phyloP scores from a whole-genome alignment of 2,113 vertebrate genomes.

The Empidonax traillii region DNA sequence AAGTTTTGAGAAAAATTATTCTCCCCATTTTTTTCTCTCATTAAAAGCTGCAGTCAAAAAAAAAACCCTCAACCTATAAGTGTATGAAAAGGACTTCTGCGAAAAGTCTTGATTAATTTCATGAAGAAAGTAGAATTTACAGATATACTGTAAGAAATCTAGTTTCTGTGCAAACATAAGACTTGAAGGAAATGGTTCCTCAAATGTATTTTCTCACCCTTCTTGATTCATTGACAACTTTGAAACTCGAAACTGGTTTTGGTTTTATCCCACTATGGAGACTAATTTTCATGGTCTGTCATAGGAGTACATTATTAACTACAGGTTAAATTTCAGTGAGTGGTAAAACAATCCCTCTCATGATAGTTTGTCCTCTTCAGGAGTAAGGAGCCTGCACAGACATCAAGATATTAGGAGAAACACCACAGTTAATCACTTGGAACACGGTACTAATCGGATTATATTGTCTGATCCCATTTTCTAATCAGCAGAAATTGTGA shows the following conservation, averaged over 20 bases:
- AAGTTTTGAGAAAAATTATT: neutral
- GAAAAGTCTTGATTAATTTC: neutral
- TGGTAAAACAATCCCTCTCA: neutral
- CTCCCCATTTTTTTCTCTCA: neutral
- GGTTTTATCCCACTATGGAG: neutral
- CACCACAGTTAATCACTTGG: neutral
- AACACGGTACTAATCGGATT: neutral
- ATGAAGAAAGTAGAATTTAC: neutral
- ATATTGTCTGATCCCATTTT: neutral
- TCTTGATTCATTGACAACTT: neutral
- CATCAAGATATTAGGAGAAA: neutral
- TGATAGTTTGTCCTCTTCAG: neutral
- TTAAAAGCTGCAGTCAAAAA: neutral
- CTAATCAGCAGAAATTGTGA: neutral
- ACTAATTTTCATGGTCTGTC: neutral
- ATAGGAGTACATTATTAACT: neutral
- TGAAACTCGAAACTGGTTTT: constrained; percentile 1
- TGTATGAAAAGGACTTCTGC: neutral
- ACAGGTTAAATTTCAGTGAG: constrained; percentile 4
- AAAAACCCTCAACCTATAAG: neutral
- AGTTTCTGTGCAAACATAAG: neutral
- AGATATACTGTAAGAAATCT: neutral
- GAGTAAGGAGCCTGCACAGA: neutral
- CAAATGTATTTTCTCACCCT: neutral
- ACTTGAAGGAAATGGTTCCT: neutral